Evolutionary conservation across 92 coral and sea anemone genomes (phyloP), one percentile per base, ranked within the genome.

Genomic region (Paramuricea clavata): DNA sequence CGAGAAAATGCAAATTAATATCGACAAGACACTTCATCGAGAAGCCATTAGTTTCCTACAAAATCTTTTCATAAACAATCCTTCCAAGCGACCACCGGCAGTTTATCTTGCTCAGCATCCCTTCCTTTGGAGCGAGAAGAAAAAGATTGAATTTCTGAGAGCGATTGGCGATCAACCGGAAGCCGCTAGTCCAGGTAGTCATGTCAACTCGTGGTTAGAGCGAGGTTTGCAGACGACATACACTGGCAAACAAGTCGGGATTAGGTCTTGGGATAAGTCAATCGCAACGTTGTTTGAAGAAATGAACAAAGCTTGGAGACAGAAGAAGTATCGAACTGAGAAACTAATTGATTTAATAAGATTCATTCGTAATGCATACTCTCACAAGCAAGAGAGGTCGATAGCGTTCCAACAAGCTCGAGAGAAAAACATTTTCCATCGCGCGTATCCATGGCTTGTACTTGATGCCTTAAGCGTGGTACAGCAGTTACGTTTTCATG

Each of bases 121-220:
- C 62, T 92, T 83, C 39, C 89, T 91, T 36, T 91, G 94, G 94
- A 91, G 90, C 68, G 86, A 79, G 26, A 69, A 70, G 33, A 91
- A 92, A 44, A 92, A 92, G 64, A 80, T 92, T 12, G 81, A 88
- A 41, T 92, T 92, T 33, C 91, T 92, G 49, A 72, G 49, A 67
- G 86, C 85, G 6, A 78, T 92, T 76, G 93, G 95, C 23, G 89
- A 89, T 42, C 93, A 86, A 64, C 41, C 16, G 12, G 92, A 89
- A 62, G 85, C 75, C 10, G 89, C 85, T 33, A 79, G 56, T 27
- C 92, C 92, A 17, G 15, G 52, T 10, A 42, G 30, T 15, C 47
- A 43, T 44, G 26, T 36, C 64, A 54, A 49, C 22, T 68, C 78
- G 1, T 10, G 6, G 1, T 30, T 82, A 25, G 78, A 49, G 23